Percentiles rank a stretch among this genome's conserved stretches.
Conservation (phyloP, 2,888 invertebrate genomes). For the Rhaphigaster nebulosa region DNA sequence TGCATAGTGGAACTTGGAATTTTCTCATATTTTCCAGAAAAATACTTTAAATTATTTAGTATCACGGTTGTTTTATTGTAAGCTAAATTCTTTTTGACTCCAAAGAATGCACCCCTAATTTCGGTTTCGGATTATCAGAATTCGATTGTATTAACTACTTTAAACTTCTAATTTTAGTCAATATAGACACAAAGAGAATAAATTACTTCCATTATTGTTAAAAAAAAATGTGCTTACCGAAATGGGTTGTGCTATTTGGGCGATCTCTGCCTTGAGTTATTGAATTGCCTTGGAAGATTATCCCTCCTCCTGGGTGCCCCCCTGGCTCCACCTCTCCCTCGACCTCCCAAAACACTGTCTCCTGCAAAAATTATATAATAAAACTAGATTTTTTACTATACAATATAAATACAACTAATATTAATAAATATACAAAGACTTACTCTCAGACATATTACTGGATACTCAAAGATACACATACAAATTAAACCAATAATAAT, state of each 20-base stretch:
- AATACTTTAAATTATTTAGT: no score
- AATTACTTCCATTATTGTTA: neutral
- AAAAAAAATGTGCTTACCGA: slow-evolving; percentile 56
- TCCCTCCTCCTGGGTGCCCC: slow-evolving; percentile 64
- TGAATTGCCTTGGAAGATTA: slow-evolving; percentile 64
- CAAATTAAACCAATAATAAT: no score
- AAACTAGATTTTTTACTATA: neutral
- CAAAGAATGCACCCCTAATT: no score
- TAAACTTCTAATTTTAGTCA: no score
- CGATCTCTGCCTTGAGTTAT: slow-evolving; percentile 64
- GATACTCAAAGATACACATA: no score
- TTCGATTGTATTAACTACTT: no score
- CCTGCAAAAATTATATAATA: slow-evolving; percentile 46
- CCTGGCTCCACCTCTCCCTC: slow-evolving; percentile 61
- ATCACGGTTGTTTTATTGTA: no score
- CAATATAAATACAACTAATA: neutral
- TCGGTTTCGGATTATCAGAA: no score
- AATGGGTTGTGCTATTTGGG: slow-evolving; percentile 66
- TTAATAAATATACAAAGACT: neutral
- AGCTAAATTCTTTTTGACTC: no score
- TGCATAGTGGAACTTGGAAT: no score
- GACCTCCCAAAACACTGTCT: slow-evolving; percentile 58
- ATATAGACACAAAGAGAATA: neutral
- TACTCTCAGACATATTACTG: no score
- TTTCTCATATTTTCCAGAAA: no score